Evolutionary conservation across 2,888 invertebrate genomes (phyloP).

Genomic region (Melanostoma mellinum): DNA sequence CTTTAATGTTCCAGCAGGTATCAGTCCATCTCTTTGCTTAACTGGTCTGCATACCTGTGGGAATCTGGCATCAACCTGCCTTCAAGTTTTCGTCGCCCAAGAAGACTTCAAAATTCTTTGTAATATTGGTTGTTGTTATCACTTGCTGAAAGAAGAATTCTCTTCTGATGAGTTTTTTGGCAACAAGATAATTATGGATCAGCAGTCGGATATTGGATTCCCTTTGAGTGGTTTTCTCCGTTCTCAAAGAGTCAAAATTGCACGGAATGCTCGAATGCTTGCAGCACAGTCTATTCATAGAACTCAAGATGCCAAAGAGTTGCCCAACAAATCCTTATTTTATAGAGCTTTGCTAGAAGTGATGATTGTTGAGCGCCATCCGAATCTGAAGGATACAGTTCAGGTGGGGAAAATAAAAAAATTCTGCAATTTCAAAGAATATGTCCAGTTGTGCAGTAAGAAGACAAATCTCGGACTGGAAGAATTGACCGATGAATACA

Average conservation of each 20-base stretch:
- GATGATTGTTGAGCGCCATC: constrained; percentile 82
- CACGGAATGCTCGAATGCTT: constrained; percentile 92
- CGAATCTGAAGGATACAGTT: constrained; percentile 81
- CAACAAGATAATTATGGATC: constrained; percentile 76
- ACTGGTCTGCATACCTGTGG: constrained; percentile 96
- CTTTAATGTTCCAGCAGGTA: constrained; percentile 80
- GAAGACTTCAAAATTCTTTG: constrained; percentile 85
- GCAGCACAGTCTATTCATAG: constrained; percentile 92
- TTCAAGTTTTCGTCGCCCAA: constrained; percentile 86
- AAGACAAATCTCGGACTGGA: constrained; percentile 83
- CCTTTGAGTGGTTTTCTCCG: constrained; percentile 86
- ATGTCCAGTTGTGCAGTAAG: constrained; percentile 86
- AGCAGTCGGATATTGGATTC: constrained; percentile 83
- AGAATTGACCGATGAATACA: constrained; percentile 82
- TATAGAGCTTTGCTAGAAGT: constrained; percentile 91
- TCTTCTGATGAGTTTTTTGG: constrained; percentile 79
- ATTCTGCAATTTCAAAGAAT: constrained; percentile 86
- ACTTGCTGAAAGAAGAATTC: constrained; percentile 87
- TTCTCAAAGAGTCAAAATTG: constrained; percentile 83
- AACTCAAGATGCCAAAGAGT: constrained; percentile 83
- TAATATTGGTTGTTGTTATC: constrained; percentile 95
- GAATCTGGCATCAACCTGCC: constrained; percentile 88
- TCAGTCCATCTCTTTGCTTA: constrained; percentile 83
- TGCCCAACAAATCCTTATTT: constrained; percentile 86
- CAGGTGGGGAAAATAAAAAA: constrained; percentile 86